These are phyloP conservation scores for Empidonax traillii DNA, from an alignment of 2,113 vertebrate genomes.

Conservation along the genomic window DNA sequence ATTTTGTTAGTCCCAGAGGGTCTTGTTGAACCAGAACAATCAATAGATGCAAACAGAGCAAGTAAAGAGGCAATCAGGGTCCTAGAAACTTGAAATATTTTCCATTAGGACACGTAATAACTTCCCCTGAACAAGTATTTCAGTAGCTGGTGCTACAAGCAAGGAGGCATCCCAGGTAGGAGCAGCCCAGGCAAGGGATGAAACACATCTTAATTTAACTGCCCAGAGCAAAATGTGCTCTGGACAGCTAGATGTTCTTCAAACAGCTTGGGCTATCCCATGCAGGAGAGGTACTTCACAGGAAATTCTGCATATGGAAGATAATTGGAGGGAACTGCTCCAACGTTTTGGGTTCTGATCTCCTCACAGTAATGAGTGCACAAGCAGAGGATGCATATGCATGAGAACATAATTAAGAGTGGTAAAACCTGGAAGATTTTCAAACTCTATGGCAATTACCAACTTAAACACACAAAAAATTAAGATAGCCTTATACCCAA, in stretches of 20 bases:
- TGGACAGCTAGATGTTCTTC: neutral
- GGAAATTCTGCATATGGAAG: constrained; percentile 15
- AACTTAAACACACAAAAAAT: constrained; percentile 66
- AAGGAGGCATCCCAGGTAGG: neutral
- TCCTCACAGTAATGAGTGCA: constrained; percentile 55
- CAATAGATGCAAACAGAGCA: constrained; percentile 49
- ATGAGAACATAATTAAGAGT: constrained; percentile 78
- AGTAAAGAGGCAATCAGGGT: constrained; percentile 33
- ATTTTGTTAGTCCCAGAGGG: constrained; percentile 15
- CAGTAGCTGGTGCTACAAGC: neutral
- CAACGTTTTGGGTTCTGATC: constrained; percentile 50
- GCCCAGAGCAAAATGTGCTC: neutral
- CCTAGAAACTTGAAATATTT: constrained; percentile 22
- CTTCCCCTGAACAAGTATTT: constrained; percentile 3
- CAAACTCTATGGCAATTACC: constrained; percentile 74
- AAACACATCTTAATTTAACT: neutral
- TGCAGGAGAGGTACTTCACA: constrained; percentile 24
- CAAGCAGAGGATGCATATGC: constrained; percentile 73
- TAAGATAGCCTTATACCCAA: constrained; percentile 67
- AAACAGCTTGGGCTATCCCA: constrained; percentile 8
- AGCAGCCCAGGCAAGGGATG: neutral
- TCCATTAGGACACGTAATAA: neutral
- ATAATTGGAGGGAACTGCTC: constrained; percentile 43
- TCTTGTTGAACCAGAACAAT: neutral
- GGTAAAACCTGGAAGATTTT: constrained; percentile 76